These are phyloP conservation scores for Oophaga pumilio DNA, from an alignment of 2,113 vertebrate genomes.

Conservation along the genomic window DNA sequence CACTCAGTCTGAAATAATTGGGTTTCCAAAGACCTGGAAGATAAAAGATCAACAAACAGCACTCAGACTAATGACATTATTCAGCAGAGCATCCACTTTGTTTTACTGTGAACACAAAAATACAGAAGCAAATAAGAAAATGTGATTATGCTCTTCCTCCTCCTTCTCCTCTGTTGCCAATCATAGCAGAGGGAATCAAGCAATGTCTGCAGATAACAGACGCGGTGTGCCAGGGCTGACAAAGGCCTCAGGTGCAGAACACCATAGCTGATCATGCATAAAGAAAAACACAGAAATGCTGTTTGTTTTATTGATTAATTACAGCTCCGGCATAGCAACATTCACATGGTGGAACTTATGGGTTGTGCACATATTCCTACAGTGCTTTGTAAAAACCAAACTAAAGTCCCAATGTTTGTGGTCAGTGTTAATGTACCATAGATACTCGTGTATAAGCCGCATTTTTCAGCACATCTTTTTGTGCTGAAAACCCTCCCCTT, in stretches of 20 bases:
- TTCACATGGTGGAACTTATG: background rate
- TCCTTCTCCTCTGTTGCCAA: background rate
- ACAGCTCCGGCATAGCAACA: background rate
- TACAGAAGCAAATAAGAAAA: conserved; percentile 33
- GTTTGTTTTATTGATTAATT: background rate
- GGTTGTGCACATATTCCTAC: background rate
- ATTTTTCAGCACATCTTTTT: no score
- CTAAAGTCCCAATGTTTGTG: no score
- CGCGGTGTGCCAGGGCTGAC: background rate
- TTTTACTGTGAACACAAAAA: conserved; percentile 25
- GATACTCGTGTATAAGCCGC: no score
- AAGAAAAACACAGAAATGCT: background rate
- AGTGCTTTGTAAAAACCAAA: background rate
- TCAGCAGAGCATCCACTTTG: conserved; percentile 19
- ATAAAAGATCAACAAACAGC: conserved; percentile 23
- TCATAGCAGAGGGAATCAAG: background rate
- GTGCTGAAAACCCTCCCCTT: no score
- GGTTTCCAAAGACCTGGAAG: background rate
- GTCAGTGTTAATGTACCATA: no score
- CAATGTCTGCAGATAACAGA: conserved; percentile 4
- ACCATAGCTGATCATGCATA: background rate
- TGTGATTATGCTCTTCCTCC: conserved; percentile 39
- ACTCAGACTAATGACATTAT: conserved; percentile 39
- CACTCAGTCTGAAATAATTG: background rate
- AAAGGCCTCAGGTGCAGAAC: conserved; percentile 10